A percentile compares a stretch with the other conserved stretches of the same genome.
Conservation (phyloP, 2,797 vertebrate species). For the Hippopotamyrus pictus region DNA sequence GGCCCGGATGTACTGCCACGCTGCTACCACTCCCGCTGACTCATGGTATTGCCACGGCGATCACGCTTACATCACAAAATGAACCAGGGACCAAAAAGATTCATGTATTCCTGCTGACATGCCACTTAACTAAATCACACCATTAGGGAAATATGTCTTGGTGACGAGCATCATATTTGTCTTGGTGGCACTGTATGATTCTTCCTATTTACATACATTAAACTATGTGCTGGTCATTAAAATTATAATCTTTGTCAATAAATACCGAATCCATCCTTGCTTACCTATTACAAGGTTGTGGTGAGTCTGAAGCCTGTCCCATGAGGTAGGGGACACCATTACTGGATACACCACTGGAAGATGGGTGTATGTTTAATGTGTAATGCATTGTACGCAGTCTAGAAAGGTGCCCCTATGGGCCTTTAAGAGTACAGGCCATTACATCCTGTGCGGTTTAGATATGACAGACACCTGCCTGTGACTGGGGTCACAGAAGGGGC, state of each 20-base stretch:
- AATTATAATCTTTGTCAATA: not conserved
- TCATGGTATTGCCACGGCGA: not conserved
- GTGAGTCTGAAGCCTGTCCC: not conserved
- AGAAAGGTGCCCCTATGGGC: not conserved
- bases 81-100: not conserved
- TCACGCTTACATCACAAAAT: not conserved
- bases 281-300: not conserved
- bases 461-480: not conserved
- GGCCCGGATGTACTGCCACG: slow-evolving; percentile 1
- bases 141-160: not conserved
- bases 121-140: not conserved
- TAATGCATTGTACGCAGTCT: not conserved
- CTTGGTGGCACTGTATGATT: not conserved
- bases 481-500: not conserved
- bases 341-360: not conserved
- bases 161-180: not conserved
- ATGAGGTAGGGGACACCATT: not conserved
- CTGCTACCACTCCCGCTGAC: slow-evolving; percentile 12
- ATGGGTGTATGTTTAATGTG: not conserved
- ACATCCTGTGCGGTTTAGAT: not conserved
- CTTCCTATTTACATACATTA: not conserved
- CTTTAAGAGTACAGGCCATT: not conserved
- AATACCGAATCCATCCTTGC: not conserved
- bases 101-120: not conserved
- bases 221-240: not conserved